Percentiles rank a stretch among this genome's conserved stretches.
These are phyloP conservation scores for Microtus californicus DNA, from an alignment of 2,797 vertebrate genomes.

Conservation along the genomic window DNA sequence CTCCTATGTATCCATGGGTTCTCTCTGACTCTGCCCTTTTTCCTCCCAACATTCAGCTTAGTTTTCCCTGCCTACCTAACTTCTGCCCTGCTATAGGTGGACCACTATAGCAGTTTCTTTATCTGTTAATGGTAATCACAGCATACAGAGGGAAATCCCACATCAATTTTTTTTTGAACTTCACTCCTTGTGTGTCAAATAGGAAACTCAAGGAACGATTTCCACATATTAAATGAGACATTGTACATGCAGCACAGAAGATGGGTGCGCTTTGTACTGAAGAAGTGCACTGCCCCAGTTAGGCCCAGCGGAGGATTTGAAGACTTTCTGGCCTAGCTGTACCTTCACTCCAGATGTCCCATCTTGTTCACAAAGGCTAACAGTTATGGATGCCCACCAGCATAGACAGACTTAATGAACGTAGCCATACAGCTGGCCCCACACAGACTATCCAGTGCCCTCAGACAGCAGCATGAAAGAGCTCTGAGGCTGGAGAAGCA, in stretches of 20 bases:
- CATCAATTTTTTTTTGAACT: not conserved
- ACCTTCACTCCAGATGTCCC: not conserved
- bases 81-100: no score
- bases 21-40: no score
- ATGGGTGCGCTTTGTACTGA: not conserved
- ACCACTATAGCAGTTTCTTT: no score
- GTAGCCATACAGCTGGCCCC: not conserved
- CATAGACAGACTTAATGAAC: not conserved
- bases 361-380: not conserved
- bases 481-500: constrained; percentile 13
- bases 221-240: not conserved
- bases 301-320: not conserved
- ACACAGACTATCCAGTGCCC: not conserved
- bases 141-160: no score
- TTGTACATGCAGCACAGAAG: not conserved
- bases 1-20: no score
- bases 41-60: no score
- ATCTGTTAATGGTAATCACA: no score
- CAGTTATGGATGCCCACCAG: not conserved
- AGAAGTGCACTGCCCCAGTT: not conserved
- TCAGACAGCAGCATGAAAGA: not conserved
- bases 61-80: no score
- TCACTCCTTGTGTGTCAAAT: not conserved
- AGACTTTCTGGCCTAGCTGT: not conserved
- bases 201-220: not conserved